Conservation (phyloP, 37 sponge, comb jelly and placozoan genomes). For the Cliona cf. orientalis region DNA sequence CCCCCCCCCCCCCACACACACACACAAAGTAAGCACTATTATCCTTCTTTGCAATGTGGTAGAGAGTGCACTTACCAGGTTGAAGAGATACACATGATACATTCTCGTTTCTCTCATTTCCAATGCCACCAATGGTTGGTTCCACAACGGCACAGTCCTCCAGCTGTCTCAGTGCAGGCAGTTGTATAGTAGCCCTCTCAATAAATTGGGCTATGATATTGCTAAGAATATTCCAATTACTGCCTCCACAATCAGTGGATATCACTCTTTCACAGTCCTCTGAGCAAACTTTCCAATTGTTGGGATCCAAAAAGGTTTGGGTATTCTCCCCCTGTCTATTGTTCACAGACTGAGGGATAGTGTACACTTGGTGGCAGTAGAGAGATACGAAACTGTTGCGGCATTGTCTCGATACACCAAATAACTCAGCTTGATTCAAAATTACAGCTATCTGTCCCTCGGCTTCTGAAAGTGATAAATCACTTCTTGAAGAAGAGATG, state of each 20-base stretch:
- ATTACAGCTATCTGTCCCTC: conserved; percentile 10
- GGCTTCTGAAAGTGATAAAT: neutral
- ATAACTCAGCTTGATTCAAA: conserved; percentile 1
- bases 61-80: conserved; percentile 4
- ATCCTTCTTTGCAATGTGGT: neutral
- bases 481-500: too few species aligned
- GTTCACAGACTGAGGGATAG: neutral
- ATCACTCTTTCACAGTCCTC: conserved; percentile 19
- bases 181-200: neutral
- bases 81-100: neutral
- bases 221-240: conserved; percentile 8
- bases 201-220: conserved; percentile 11
- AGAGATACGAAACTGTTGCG: conserved; percentile 5
- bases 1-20: too few species aligned
- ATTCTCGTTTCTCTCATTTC: neutral
- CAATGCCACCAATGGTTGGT: neutral
- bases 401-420: neutral
- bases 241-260: neutral
- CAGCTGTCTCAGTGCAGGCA: neutral
- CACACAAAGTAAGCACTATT: too few species aligned
- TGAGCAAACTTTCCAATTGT: neutral
- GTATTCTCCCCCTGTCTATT: neutral
- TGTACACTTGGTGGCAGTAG: conserved; percentile 41
- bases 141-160: neutral
- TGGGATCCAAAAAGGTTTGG: neutral